These are phyloP conservation scores for Brachionus angularis DNA, from an alignment of 1,140 invertebrate genomes.

Conservation along the genomic window DNA sequence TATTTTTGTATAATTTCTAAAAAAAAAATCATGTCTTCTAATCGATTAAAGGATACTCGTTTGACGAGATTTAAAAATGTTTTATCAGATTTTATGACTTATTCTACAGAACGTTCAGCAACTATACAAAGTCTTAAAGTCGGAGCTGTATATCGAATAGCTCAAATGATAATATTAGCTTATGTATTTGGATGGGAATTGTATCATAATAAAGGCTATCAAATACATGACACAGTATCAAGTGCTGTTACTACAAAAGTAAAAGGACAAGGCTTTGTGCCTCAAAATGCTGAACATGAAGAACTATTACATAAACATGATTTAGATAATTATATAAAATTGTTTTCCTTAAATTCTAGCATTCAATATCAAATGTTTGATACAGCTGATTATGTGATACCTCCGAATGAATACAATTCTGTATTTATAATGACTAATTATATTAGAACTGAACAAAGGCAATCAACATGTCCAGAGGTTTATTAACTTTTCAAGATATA, in stretches of 20 bases:
- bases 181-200: constrained; percentile 62
- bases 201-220: constrained; percentile 62
- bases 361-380: constrained; percentile 17
- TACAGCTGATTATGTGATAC: constrained; percentile 60
- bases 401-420: constrained; percentile 61
- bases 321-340: background rate
- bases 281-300: background rate
- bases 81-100: constrained; percentile 1
- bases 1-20: background rate
- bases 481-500: background rate
- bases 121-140: constrained; percentile 51
- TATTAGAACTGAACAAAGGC: constrained; percentile 60
- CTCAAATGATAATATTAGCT: constrained; percentile 59
- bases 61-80: background rate
- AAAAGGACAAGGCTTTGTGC: constrained; percentile 54
- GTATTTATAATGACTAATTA: constrained; percentile 63
- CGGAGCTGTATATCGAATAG: constrained; percentile 60
- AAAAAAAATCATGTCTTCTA: background rate
- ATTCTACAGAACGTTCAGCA: constrained; percentile 27
- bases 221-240: constrained; percentile 58
- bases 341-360: background rate
- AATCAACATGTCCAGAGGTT: constrained; percentile 58
- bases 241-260: constrained; percentile 61
- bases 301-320: background rate
- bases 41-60: too few relatives aligned